Evolutionary conservation across 1,140 invertebrate species (phyloP).

Genomic region (Daktulosphaira vitifoliae): DNA sequence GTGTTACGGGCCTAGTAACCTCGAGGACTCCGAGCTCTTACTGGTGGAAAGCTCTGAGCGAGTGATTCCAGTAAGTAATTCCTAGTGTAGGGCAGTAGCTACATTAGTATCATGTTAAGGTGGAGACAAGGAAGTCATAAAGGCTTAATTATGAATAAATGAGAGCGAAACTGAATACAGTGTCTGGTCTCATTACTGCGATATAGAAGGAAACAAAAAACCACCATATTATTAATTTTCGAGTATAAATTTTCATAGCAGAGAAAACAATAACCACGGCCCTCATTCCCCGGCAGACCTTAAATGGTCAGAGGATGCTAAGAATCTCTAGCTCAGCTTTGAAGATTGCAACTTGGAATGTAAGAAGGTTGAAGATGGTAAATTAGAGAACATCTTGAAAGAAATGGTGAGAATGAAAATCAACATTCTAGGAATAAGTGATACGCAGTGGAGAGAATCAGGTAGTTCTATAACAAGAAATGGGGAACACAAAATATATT

Average conservation of each 20-base stretch:
- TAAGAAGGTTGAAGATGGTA: background rate
- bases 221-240: background rate
- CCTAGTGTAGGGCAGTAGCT: background rate
- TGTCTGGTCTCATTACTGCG: slow-evolving; percentile 5
- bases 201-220: background rate
- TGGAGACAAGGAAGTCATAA: slow-evolving; percentile 17
- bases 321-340: slow-evolving; percentile 15
- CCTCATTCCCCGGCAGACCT: slow-evolving; percentile 15
- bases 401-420: slow-evolving; percentile 4
- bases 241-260: slow-evolving; percentile 5
- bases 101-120: slow-evolving; percentile 16
- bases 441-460: slow-evolving; percentile 4
- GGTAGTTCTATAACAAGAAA: slow-evolving; percentile 10
- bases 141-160: slow-evolving; percentile 26
- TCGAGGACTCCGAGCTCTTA: no score
- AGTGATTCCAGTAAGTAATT: background rate
- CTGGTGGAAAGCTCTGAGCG: no score
- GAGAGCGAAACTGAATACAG: slow-evolving; percentile 15
- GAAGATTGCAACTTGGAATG: slow-evolving; percentile 22
- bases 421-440: background rate
- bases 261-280: slow-evolving; percentile 7
- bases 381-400: slow-evolving; percentile 6
- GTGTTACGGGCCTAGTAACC: no score
- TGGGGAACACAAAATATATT: slow-evolving; percentile 18
- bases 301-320: slow-evolving; percentile 21